Evolutionary conservation across 2,888 invertebrate species (phyloP).

Genomic region (Caenorhabditis sp.): DNA sequence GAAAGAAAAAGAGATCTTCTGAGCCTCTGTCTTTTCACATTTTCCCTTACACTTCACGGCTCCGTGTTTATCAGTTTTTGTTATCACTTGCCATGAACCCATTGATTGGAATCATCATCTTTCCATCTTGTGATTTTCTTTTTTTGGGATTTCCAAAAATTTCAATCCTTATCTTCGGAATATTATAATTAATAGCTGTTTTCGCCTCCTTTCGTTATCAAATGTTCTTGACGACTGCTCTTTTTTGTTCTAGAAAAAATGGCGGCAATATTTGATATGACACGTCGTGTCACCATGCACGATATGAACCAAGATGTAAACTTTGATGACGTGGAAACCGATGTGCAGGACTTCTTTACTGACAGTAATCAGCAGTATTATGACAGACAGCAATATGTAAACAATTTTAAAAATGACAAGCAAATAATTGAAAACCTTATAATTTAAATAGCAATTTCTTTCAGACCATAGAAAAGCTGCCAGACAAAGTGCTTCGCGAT

Average conservation of each 20-base stretch:
- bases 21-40: constrained; percentile 22
- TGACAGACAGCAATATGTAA: constrained; percentile 50
- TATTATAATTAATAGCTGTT: too few relatives aligned
- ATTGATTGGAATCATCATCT: constrained; percentile 9
- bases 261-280: constrained; percentile 80
- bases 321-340: constrained; percentile 59
- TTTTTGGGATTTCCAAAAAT: too few relatives aligned
- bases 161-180: too few relatives aligned
- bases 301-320: constrained; percentile 66
- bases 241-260: constrained; percentile 56
- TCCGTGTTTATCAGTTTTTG: constrained; percentile 53
- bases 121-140: constrained; percentile 1
- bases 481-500: constrained; percentile 95
- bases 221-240: too few relatives aligned
- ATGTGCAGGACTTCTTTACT: constrained; percentile 55
- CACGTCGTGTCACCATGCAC: constrained; percentile 80
- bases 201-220: too few relatives aligned
- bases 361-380: constrained; percentile 51
- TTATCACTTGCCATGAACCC: constrained; percentile 11
- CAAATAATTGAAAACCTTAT: not conserved
- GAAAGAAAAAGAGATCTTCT: constrained; percentile 45
- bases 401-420: not conserved
- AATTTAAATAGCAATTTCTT: constrained; percentile 63
- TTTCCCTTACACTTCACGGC: constrained; percentile 39
- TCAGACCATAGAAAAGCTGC: constrained; percentile 87